These are phyloP conservation scores for Siphamia tubifer DNA, from an alignment of 2,113 vertebrate genomes.

Conservation along the genomic window DNA sequence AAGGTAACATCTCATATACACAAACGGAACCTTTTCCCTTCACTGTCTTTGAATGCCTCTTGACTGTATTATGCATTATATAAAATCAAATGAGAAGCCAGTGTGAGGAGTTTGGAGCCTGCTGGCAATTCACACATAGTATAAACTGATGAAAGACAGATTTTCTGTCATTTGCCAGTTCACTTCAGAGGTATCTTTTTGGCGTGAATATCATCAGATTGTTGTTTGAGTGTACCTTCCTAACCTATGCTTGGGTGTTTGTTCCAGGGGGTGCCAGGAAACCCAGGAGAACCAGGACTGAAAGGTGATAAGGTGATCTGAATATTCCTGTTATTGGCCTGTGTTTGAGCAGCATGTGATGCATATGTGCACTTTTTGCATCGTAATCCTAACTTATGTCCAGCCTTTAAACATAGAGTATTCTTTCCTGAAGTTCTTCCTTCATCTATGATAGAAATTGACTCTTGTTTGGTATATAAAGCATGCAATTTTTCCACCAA, in stretches of 20 bases:
- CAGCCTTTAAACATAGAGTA: conserved; percentile 18
- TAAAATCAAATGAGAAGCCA: not conserved
- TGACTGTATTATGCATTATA: not conserved
- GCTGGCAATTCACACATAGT: not conserved
- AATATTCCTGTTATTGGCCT: conserved; percentile 97
- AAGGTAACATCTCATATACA: conserved; percentile 83
- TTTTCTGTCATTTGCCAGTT: too few relatives aligned
- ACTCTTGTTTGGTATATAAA: conserved; percentile 26
- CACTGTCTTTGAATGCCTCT: not conserved
- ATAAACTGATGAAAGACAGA: too few relatives aligned
- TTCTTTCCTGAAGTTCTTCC: conserved; percentile 7
- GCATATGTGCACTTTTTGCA: conserved; percentile 53
- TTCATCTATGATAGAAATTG: not conserved
- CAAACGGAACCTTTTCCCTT: conserved; percentile 8
- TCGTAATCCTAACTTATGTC: conserved; percentile 9
- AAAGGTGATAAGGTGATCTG: conserved; percentile 99
- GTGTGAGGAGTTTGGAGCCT: not conserved
- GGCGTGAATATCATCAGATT: too few relatives aligned
- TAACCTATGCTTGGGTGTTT: conserved; percentile 47
- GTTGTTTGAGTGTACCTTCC: not conserved
- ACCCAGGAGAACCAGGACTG: conserved; percentile 98
- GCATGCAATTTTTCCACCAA: conserved; percentile 66
- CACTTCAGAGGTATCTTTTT: too few relatives aligned
- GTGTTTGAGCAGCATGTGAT: conserved; percentile 81
- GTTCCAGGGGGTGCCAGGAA: conserved; percentile 93